Evolutionary conservation across 2,113 vertebrate genomes (phyloP).

Genomic region (Grallaria varia): DNA sequence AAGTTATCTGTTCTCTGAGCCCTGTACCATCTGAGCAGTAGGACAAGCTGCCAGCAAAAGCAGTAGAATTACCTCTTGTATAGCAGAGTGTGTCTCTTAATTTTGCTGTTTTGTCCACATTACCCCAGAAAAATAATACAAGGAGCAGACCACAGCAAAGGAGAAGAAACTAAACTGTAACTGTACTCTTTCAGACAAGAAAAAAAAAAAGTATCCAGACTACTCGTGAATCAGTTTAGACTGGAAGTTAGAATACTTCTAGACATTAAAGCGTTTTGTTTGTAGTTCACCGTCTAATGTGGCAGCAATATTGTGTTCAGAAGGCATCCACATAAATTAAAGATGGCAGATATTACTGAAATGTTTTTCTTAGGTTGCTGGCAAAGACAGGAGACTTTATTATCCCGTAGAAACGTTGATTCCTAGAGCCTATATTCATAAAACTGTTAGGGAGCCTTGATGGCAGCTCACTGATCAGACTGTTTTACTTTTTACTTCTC

Average conservation of each 20-base stretch:
- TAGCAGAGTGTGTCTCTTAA: not conserved
- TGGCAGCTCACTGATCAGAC: not conserved
- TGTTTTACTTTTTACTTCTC: not conserved
- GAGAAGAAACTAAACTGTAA: not conserved
- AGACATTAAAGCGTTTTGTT: not conserved
- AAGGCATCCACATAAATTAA: not conserved
- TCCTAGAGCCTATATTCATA: not conserved
- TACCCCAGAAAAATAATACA: not conserved
- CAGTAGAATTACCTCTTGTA: not conserved
- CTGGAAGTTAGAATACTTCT: not conserved
- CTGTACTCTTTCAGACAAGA: not conserved
- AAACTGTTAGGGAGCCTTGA: not conserved
- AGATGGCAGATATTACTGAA: not conserved
- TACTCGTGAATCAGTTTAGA: not conserved
- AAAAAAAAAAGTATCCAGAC: not conserved
- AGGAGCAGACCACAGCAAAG: not conserved
- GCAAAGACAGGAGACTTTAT: not conserved
- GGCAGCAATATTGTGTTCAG: not conserved
- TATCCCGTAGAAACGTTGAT: not conserved
- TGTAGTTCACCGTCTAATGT: not conserved
- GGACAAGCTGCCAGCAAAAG: not conserved
- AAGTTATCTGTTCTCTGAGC: not conserved
- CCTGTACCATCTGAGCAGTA: not conserved
- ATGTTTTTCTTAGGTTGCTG: not conserved
- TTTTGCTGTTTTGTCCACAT: not conserved